A percentile compares a stretch with the other conserved stretches of the same genome.
These are phyloP conservation scores for Zoanthus sociatus DNA, from an alignment of 92 coral and sea anemone species.

Conservation along the genomic window DNA sequence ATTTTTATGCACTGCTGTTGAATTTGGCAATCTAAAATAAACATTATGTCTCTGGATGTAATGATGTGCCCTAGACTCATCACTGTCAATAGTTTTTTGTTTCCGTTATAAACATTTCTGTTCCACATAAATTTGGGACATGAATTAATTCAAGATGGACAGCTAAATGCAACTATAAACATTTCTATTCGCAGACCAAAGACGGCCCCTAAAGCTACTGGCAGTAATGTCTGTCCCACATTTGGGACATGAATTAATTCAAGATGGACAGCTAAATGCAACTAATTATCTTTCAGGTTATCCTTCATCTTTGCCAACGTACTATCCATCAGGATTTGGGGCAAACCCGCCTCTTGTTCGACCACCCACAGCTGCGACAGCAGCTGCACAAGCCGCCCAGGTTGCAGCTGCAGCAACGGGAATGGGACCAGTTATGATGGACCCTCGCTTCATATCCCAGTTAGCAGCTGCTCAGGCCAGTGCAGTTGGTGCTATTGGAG, in stretches of 20 bases:
- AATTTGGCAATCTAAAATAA: too few relatives aligned
- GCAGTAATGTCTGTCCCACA: too few relatives aligned
- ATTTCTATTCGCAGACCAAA: neutral
- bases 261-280: neutral
- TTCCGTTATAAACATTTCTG: too few relatives aligned
- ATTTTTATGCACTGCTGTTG: too few relatives aligned
- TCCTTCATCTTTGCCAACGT: constrained; percentile 9
- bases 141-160: neutral
- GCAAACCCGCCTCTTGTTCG: constrained; percentile 71
- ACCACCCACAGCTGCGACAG: constrained; percentile 70
- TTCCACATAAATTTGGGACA: too few relatives aligned
- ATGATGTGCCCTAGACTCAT: too few relatives aligned
- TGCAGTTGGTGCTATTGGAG: constrained; percentile 39
- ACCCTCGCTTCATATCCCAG: constrained; percentile 35
- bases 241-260: neutral
- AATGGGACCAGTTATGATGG: constrained; percentile 71
- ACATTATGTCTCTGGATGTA: too few relatives aligned
- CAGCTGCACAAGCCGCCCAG: constrained; percentile 77
- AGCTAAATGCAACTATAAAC: neutral
- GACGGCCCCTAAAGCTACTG: too few relatives aligned
- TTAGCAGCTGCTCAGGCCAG: constrained; percentile 42
- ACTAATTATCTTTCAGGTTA: constrained; percentile 22
- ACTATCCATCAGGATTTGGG: constrained; percentile 57
- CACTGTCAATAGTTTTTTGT: too few relatives aligned
- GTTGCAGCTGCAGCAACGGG: constrained; percentile 69